phyloP scores from a whole-genome alignment of 2,113 vertebrate genomes.

The Saiga tatarica region DNA sequence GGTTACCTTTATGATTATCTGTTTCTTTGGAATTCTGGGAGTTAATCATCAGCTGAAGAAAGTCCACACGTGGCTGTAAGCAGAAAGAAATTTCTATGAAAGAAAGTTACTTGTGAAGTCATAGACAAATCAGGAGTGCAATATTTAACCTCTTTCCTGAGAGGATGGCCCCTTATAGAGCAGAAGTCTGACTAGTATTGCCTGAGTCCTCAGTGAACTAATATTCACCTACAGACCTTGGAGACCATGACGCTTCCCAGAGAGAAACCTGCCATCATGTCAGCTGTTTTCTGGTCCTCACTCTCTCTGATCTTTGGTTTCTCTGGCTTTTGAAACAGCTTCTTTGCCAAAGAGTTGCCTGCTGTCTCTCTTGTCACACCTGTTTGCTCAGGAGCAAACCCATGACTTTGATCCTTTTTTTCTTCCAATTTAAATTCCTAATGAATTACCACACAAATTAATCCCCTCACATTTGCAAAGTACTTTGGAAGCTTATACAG shows the following conservation, averaged over 20 bases:
- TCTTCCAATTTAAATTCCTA: not conserved
- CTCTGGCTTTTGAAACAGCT: not conserved
- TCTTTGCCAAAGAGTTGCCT: not conserved
- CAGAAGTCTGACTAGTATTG: not conserved
- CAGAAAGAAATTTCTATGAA: not conserved
- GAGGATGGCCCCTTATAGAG: not conserved
- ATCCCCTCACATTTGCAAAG: not conserved
- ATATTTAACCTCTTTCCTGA: not conserved
- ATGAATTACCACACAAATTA: not conserved
- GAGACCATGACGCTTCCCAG: not conserved
- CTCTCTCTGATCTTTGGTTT: not conserved
- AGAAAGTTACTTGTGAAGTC: not conserved
- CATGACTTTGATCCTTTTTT: not conserved
- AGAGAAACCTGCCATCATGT: not conserved
- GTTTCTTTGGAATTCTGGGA: slow-evolving; percentile 76
- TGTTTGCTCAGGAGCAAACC: not conserved
- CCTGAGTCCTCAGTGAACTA: not conserved
- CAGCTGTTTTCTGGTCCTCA: not conserved
- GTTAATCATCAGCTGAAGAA: slow-evolving; percentile 86
- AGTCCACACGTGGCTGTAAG: slow-evolving; percentile 70
- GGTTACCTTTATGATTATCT: slow-evolving; percentile 74
- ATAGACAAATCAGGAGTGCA: not conserved
- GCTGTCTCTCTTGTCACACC: not conserved
- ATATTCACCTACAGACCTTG: not conserved
- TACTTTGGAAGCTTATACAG: not conserved